Conservation (phyloP, 2,797 vertebrate genomes). For the Clarias fuscus region DNA sequence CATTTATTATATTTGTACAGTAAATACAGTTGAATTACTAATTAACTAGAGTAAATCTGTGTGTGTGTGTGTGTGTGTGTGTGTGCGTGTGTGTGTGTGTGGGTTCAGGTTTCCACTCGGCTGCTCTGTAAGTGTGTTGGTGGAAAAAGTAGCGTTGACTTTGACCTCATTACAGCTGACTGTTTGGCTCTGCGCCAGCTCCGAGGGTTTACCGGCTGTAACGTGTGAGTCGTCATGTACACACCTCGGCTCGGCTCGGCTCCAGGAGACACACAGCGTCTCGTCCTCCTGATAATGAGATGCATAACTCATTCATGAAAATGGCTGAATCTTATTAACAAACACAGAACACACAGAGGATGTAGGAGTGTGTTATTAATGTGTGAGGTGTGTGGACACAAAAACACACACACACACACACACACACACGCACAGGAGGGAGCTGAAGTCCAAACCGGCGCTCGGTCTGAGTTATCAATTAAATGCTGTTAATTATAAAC, state of each 20-base stretch:
- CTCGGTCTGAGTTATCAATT: not conserved
- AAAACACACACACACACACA: not conserved
- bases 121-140: slow-evolving; percentile 3
- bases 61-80: no score
- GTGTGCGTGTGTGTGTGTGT: no score
- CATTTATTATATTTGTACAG: no score
- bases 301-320: not conserved
- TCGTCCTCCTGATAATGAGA: not conserved
- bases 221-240: slow-evolving; percentile 55
- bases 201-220: slow-evolving; percentile 44
- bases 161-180: slow-evolving; percentile 60
- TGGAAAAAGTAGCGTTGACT: slow-evolving; percentile 52
- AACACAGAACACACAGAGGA: not conserved
- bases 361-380: not conserved
- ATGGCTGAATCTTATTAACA: not conserved
- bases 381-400: not conserved
- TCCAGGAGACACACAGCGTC: slow-evolving; percentile 1
- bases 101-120: slow-evolving; percentile 1
- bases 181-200: slow-evolving; percentile 49
- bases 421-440: no score
- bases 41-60: no score
- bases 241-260: slow-evolving; percentile 9
- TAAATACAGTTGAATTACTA: no score
- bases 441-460: not conserved
- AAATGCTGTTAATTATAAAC: not conserved